Evolutionary conservation across 2,888 invertebrate species (phyloP), one percentile per base, ranked within the genome.

Genomic region (Strigamia transsilvanica): DNA sequence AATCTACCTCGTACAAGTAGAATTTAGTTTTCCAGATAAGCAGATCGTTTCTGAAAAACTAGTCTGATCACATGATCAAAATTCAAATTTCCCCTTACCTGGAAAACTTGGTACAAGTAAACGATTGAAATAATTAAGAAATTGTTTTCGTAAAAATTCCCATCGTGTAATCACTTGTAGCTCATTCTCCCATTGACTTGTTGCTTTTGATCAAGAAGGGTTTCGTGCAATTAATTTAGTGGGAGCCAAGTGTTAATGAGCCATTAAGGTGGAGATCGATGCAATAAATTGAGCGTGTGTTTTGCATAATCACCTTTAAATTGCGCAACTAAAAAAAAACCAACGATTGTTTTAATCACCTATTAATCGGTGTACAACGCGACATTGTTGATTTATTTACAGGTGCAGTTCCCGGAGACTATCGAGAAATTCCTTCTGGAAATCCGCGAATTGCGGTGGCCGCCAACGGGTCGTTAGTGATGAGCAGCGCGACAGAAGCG

Each of bases 321-420:
- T 38, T 38, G 38, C 38, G 6, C 77, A 12, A 18, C 38, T 61
- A 2, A 5, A 23, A 23, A 18, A 51, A 82, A 27, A 27, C 2
- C 3, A 27, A 27, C 3, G 27, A 84, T 82, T 84, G 81, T 88
- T 88, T 80, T 38, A 38, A 38, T 38, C 38, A 6, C 38, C 10
- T 9, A 38, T 38, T 38, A 9, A 38, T 38, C 6, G 38, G 6
- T 6, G 38, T 38, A 38, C 38, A 38, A 2, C 10, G 38, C 10
- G 38, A 38, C 85, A 18, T 15, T 51, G 51, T 51, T 51, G 51
- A 51, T 51, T 51, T 51, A 38, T 38, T 38, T 18, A 0, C 51
- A 96, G 96, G 96, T 85, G 94, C 94, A 86, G 93, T 94, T 85
- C 96, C 96, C 85, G 95, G 95, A 87, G 96, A 96, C 91, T 96